Evolutionary conservation across 2,888 invertebrate genomes (phyloP).

Genomic region (Sinodicranocentrus sp.): DNA sequence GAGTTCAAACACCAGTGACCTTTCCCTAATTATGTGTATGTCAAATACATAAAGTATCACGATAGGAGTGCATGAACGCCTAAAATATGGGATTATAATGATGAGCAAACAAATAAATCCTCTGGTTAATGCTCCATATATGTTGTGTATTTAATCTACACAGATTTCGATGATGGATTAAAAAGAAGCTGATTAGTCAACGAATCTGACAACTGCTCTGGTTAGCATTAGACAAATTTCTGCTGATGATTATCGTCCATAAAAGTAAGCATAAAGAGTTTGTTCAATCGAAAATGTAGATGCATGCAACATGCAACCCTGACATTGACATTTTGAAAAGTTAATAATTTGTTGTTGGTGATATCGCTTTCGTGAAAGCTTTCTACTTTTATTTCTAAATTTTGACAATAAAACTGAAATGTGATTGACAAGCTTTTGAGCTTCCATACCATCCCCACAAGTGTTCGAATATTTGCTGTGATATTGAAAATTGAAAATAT

Average conservation of each 20-base stretch:
- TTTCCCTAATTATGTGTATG: background rate
- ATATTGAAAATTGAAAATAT: no score
- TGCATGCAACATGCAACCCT: background rate
- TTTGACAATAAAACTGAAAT: no score
- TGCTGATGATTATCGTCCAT: background rate
- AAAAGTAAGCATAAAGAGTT: background rate
- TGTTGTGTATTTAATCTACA: no score
- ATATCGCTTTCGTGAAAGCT: background rate
- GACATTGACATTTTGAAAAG: slow-evolving; percentile 7
- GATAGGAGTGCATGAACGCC: background rate
- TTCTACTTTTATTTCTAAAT: background rate
- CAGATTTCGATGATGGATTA: background rate
- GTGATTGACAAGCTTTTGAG: no score
- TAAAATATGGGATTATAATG: background rate
- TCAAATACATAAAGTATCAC: slow-evolving; percentile 2
- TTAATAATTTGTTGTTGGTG: background rate
- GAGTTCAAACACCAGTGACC: slow-evolving; percentile 19
- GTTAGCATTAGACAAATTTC: background rate
- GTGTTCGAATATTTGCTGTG: no score
- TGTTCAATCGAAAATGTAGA: background rate
- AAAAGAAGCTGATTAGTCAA: background rate
- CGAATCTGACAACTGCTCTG: slow-evolving; percentile 4
- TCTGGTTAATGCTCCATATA: background rate
- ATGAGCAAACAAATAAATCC: slow-evolving; percentile 8
- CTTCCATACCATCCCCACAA: no score